Evolutionary conservation across 2,888 invertebrate genomes (phyloP).

Genomic region (Hypolimnas misippus): DNA sequence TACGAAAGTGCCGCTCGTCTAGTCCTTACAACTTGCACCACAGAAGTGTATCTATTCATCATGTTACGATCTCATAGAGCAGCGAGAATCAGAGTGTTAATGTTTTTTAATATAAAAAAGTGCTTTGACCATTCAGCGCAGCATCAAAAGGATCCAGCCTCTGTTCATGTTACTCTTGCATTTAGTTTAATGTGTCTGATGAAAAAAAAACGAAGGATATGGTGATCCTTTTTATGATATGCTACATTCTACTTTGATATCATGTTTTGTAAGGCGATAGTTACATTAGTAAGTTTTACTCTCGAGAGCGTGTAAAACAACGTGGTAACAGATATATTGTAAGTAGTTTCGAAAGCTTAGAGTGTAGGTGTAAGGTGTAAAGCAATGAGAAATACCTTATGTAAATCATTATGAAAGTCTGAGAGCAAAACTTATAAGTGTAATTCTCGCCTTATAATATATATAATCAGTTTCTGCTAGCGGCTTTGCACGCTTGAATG

Average conservation of each 20-base stretch:
- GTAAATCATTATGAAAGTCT: too few relatives aligned
- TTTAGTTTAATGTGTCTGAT: constrained; percentile 18
- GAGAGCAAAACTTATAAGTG: too few relatives aligned
- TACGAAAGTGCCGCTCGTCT: too few relatives aligned
- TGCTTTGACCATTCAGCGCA: constrained; percentile 30
- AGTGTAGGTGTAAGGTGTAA: too few relatives aligned
- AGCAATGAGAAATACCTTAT: too few relatives aligned
- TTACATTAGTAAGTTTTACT: too few relatives aligned
- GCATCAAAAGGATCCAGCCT: constrained; percentile 15
- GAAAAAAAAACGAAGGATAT: not conserved
- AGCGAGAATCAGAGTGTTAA: constrained; percentile 33
- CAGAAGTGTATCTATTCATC: constrained; percentile 39
- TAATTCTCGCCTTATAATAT: too few relatives aligned
- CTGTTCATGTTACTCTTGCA: constrained; percentile 10
- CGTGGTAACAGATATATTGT: too few relatives aligned
- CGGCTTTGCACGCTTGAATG: too few relatives aligned
- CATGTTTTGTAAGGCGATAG: not conserved
- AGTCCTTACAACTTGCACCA: constrained; percentile 20
- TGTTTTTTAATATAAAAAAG: constrained; percentile 39
- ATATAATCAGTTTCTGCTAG: too few relatives aligned
- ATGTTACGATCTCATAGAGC: constrained; percentile 30
- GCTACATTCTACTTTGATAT: not conserved
- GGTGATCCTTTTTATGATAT: not conserved
- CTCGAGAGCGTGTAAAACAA: too few relatives aligned
- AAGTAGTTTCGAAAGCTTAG: too few relatives aligned